Base-by-base conservation (phyloP, 2,797 vertebrate genomes). In the Galaxias olidus region DNA sequence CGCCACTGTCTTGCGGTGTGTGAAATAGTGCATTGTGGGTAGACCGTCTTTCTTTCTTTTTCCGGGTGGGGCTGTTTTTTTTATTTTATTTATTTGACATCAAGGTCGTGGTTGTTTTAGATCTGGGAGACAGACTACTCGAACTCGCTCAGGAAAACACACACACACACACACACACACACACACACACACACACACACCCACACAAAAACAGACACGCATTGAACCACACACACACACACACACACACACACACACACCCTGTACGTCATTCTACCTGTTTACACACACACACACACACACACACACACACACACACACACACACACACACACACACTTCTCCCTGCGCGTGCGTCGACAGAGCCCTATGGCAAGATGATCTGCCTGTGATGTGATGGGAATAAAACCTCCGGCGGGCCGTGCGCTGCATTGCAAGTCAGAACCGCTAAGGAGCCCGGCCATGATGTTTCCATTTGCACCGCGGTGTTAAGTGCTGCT, bases 81-180 rank as follows among this genome's bases (percentile, higher is more conserved):
- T 19, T 69, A 4, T 10, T 60, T 52, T 75, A 18, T 62, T 59
- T 74, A 49, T 69, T 69, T 62, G 50, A 69, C 62, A 66, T 63
- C 68, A 87, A 88, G 87, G 87, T 90, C 85, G 83, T 8, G 18
- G 17, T 43, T 66, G 64, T n/a, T 40, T 66, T 11, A 41, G 65
- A 78, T 65, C 62, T 64, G 42, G 19, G 60, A 63, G 55, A 48
- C 53, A 69, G 17, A 59, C 30, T 30, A 30, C 30, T 6, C 30
- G 30, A 30, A 51, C 49, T 7, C n/a, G 12, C 49, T 51, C 14
- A 8, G 10, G 4, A 2, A 17, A 17, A 2, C 17, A 44, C 47
- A 18, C 54, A 9, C 46, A 19, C 17, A 59, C 42, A 46, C 57
- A 46, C 1, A 60, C 44, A 30, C 20, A n/a, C 8, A 10, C 19